phyloP scores from a whole-genome alignment of 2,888 invertebrate species.

The Therioaphis trifolii region DNA sequence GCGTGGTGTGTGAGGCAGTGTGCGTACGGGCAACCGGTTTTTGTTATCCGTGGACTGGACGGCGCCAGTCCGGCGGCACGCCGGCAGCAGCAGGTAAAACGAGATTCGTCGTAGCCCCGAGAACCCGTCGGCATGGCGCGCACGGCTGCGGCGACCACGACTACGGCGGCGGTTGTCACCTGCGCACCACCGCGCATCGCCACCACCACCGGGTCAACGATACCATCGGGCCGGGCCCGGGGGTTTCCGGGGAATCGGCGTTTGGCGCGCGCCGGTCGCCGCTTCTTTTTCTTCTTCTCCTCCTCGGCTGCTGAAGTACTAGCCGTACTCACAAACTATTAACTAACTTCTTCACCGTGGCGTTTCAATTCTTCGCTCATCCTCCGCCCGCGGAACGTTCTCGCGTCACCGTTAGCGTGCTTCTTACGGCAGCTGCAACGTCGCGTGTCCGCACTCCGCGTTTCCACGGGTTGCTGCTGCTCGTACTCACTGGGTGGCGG shows the following conservation, averaged over 20 bases:
- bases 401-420: background rate
- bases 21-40: constrained; percentile 52
- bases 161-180: constrained; percentile 20
- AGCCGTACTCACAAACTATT: no score
- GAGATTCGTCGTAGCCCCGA: constrained; percentile 37
- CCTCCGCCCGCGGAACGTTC: background rate
- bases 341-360: no score
- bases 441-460: background rate
- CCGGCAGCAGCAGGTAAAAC: constrained; percentile 54
- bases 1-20: background rate
- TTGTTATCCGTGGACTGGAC: constrained; percentile 61
- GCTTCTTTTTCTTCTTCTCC: background rate
- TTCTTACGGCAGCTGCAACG: background rate
- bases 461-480: no score
- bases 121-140: constrained; percentile 17
- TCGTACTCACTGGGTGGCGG: no score
- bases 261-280: background rate
- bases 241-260: constrained; percentile 16
- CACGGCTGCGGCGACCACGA: background rate
- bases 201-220: constrained; percentile 32
- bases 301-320: no score
- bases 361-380: background rate
- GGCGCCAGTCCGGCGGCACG: constrained; percentile 59
- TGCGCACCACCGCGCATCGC: background rate
- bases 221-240: background rate